These are phyloP conservation scores for Tenthredo mesomela DNA, from an alignment of 2,888 invertebrate species.

Conservation along the genomic window DNA sequence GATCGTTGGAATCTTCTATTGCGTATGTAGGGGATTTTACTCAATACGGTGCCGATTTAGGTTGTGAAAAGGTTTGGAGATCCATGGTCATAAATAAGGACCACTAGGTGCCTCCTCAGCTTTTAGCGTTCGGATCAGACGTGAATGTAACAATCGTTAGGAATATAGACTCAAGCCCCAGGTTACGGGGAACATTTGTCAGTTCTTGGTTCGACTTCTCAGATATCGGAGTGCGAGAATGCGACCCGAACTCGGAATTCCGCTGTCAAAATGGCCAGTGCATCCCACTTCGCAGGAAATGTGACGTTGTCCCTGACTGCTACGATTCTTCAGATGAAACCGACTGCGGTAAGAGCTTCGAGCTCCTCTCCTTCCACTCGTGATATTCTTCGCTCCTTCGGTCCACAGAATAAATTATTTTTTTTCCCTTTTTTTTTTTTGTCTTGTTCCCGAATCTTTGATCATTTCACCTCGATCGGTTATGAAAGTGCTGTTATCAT, in stretches of 20 bases:
- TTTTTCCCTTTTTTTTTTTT: not conserved
- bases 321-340: constrained; percentile 83
- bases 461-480: not conserved
- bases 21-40: not conserved
- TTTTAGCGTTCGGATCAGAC: not conserved
- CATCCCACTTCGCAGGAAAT: constrained; percentile 81
- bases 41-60: not conserved
- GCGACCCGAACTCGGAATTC: constrained; percentile 76
- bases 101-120: not conserved
- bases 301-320: constrained; percentile 83
- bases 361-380: constrained; percentile 14
- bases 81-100: not conserved
- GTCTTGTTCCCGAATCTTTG: not conserved
- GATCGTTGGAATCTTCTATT: not conserved
- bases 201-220: constrained; percentile 41
- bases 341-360: constrained; percentile 79
- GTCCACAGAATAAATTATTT: not conserved
- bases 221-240: constrained; percentile 53
- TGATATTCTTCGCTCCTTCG: constrained; percentile 2
- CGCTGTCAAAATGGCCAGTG: constrained; percentile 82
- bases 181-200: constrained; percentile 18
- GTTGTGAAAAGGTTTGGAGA: not conserved
- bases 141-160: not conserved
- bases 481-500: not conserved
- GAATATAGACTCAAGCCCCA: not conserved